These are phyloP conservation scores for Mythimna impura DNA, from an alignment of 2,888 invertebrate species.

Conservation along the genomic window DNA sequence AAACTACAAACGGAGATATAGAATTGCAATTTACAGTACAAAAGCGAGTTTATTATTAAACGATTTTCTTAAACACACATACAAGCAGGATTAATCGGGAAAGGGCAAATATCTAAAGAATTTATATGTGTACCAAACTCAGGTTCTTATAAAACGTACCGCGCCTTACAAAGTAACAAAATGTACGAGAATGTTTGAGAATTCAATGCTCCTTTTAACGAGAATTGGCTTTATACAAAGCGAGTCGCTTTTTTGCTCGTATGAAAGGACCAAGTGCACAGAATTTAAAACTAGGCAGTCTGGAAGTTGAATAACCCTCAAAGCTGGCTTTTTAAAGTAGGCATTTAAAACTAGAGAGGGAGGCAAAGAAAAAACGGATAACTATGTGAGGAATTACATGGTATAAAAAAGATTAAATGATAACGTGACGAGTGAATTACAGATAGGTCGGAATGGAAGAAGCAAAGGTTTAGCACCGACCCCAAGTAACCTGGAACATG, in stretches of 20 bases:
- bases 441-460: not conserved
- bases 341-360: not conserved
- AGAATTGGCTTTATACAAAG: conserved; percentile 38
- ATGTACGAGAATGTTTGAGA: conserved; percentile 35
- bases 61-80: not conserved
- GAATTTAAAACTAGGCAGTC: conserved; percentile 35
- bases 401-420: not conserved
- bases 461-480: not conserved
- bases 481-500: not conserved
- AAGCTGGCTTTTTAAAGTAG: not conserved
- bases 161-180: conserved; percentile 20
- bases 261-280: conserved; percentile 33
- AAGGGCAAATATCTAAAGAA: conserved; percentile 14
- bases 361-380: not conserved
- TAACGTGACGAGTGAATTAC: not conserved
- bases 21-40: conserved; percentile 9
- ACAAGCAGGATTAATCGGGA: conserved; percentile 1
- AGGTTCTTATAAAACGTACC: not conserved
- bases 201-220: conserved; percentile 37
- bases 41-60: not conserved
- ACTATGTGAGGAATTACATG: not conserved
- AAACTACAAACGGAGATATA: not conserved
- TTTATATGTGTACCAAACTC: conserved; percentile 23
- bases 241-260: conserved; percentile 33
- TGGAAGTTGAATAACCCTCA: conserved; percentile 10